Conservation (phyloP, 2,797 vertebrate genomes). For the Enteromius thamalakanensis region DNA sequence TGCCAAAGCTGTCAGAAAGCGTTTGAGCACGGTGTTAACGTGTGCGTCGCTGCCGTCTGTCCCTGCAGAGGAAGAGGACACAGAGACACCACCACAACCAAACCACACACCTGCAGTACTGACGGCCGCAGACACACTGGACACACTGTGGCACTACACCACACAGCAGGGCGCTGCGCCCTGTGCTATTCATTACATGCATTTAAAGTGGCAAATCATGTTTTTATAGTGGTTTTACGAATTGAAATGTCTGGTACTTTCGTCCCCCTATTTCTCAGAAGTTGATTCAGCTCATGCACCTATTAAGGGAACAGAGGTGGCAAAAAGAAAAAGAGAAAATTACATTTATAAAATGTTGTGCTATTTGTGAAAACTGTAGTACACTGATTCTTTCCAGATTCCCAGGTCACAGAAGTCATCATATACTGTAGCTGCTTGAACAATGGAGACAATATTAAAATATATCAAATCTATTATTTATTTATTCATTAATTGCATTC, state of each 20-base stretch:
- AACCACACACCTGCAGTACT: constrained; percentile 10
- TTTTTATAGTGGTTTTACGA: not conserved
- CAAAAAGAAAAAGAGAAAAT: not conserved
- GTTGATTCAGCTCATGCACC: not conserved
- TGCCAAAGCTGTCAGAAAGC: constrained; percentile 80
- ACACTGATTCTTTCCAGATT: not conserved
- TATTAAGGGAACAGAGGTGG: not conserved
- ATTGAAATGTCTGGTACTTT: not conserved
- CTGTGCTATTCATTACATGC: not conserved
- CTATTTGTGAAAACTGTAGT: not conserved
- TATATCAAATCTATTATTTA: not conserved
- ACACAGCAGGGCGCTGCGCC: not conserved
- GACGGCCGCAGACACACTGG: not conserved
- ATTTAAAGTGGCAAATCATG: not conserved
- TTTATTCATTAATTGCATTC: not conserved
- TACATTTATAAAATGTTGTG: not conserved
- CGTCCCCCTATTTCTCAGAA: not conserved
- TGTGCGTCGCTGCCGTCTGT: constrained; percentile 80
- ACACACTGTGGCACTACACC: not conserved
- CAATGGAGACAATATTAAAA: not conserved
- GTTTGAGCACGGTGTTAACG: constrained; percentile 83
- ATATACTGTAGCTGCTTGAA: not conserved
- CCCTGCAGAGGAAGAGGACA: constrained; percentile 65
- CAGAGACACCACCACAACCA: constrained; percentile 25
- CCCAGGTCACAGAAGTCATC: not conserved